Evolutionary conservation across 1,140 invertebrate genomes (phyloP), one percentile per base, ranked within the genome.

Genomic region (Anthonomus grandis): DNA sequence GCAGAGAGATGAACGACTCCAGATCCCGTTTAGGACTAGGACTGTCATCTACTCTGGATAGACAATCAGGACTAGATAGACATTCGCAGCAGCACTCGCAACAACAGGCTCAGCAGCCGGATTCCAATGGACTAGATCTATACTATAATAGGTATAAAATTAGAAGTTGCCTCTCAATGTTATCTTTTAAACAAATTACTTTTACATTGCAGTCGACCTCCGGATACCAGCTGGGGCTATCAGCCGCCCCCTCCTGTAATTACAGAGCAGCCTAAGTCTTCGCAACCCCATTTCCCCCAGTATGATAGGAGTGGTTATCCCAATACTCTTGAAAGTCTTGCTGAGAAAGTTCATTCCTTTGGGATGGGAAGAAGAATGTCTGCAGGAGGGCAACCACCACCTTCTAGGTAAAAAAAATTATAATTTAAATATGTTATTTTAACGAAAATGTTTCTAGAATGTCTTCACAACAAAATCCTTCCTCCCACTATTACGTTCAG

Each of bases 261-360:
- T 50, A 93, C 90, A 1, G 90, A 94, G 70, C 91, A 93, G 68
- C 90, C 91, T 0, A 91, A 91, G 69, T 83, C 85, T 1, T 74
- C 78, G 19, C 83, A 87, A 38, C 86, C 89, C 36, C 87, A 90
- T 65, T 92, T 91, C 70, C 88, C 89, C 57, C 82, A 82, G n/a
- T 85, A 83, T 61, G 89, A 91, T 66, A 82, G 89, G 23, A n/a
- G n/a, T n/a, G 85, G 84, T 13, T 93, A 93, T 73, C 90, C 91
- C n/a, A 92, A 93, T 69, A 94, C 92, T 0, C 71, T 93, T 44
- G 91, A 94, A 71, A 93, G 89, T 66, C 78, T 94, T 2, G 90
- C 91, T 0, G 91, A 94, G 72, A 92, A 93, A 78, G 88, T 91
- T 42, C 90, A 93, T 71, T 88, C 89, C 38, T 73, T 84, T 82